Percentiles rank a stretch among this genome's conserved stretches.
Evolutionary conservation across 2,888 invertebrate species (phyloP).

Genomic region (Gisinianus flammeolus): DNA sequence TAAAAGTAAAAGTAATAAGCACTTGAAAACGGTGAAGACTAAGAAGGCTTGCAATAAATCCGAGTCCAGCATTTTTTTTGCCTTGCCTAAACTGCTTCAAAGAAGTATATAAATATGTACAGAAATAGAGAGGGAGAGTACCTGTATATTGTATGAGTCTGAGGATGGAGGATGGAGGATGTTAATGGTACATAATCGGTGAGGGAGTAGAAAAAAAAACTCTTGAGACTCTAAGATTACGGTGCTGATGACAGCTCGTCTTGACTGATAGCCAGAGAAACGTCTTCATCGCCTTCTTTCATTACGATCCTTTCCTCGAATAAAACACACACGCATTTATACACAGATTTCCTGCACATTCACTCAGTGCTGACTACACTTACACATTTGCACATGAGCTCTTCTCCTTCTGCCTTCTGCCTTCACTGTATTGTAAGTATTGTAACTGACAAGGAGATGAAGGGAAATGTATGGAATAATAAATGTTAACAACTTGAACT

Average conservation of each 20-base stretch:
- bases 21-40: no score
- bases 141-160: background rate
- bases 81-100: no score
- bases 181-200: no score
- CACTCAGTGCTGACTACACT: background rate
- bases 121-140: no score
- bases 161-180: background rate
- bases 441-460: background rate
- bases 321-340: background rate
- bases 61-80: no score
- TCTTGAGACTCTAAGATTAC: background rate
- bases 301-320: background rate
- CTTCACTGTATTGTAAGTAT: no score
- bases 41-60: no score
- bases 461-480: background rate
- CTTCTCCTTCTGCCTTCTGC: background rate
- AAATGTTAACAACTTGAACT: slow-evolving; percentile 5
- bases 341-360: background rate
- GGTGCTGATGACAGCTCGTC: slow-evolving; percentile 4
- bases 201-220: no score
- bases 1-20: no score
- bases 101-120: no score
- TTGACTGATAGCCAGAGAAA: slow-evolving; percentile 9
- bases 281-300: background rate
- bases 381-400: background rate